Evolutionary conservation across 2,888 invertebrate species (phyloP).

Genomic region (Cephalotes varians): DNA sequence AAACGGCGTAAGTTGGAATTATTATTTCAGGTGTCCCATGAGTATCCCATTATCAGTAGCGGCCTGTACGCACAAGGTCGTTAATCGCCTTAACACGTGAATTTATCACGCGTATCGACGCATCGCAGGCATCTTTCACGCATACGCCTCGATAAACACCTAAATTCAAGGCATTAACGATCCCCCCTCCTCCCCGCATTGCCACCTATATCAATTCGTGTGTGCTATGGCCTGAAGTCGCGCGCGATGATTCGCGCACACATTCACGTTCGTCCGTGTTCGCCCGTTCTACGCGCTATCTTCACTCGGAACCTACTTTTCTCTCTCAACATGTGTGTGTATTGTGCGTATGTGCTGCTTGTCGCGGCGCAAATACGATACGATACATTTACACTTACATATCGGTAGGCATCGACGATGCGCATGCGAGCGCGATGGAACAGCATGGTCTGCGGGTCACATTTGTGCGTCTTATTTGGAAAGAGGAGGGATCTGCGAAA

Average conservation of each 20-base stretch:
- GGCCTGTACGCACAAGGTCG: neutral
- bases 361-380: slow-evolving; percentile 2
- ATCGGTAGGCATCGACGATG: neutral
- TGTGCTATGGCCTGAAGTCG: neutral
- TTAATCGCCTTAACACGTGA: neutral
- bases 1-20: neutral
- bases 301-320: slow-evolving; percentile 46
- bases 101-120: neutral
- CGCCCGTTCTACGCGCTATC: slow-evolving; percentile 19
- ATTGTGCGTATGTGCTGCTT: neutral
- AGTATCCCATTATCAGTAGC: neutral
- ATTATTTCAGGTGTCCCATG: slow-evolving; percentile 1
- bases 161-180: neutral
- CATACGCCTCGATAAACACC: neutral
- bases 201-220: neutral
- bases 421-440: slow-evolving; percentile 12
- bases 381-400: slow-evolving; percentile 1
- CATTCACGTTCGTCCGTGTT: neutral
- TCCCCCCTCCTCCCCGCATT: too few relatives aligned
- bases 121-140: neutral
- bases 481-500: neutral
- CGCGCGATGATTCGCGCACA: neutral
- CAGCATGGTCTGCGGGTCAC: neutral
- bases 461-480: slow-evolving; percentile 26
- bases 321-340: neutral